Percentiles rank a stretch among this genome's conserved stretches.
Conservation (phyloP, 2,888 invertebrate genomes). For the Agrochola lychnidis region DNA sequence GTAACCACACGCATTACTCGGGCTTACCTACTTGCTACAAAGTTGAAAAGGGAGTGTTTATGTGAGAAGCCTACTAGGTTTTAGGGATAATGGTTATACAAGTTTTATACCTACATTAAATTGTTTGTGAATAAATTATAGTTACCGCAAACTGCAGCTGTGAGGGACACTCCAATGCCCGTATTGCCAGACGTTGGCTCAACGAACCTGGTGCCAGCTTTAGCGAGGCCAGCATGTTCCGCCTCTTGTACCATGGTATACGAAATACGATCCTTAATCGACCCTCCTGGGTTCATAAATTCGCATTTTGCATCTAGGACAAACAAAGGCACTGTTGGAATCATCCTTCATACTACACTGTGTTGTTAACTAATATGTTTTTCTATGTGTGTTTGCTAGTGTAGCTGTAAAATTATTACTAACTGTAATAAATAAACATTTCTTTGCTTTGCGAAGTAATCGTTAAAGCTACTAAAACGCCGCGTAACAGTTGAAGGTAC, state of each 20-base stretch:
- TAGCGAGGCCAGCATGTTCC: constrained; percentile 94
- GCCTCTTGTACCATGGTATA: constrained; percentile 97
- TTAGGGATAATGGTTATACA: background rate
- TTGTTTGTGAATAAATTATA: constrained; percentile 4
- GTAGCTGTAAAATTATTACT: background rate
- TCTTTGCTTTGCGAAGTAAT: background rate
- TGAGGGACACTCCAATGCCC: constrained; percentile 97
- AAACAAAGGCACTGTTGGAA: constrained; percentile 22
- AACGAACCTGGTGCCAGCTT: constrained; percentile 95
- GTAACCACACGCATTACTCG: background rate
- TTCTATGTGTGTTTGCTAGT: background rate
- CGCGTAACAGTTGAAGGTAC: background rate
- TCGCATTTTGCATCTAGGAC: constrained; percentile 97
- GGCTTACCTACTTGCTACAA: background rate
- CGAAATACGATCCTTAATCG: constrained; percentile 97
- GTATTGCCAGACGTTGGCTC: constrained; percentile 97
- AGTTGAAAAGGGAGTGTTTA: background rate
- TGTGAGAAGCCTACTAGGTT: background rate
- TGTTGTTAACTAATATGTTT: background rate
- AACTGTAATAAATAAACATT: background rate
- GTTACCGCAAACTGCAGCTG: constrained; percentile 93
- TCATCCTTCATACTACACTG: background rate
- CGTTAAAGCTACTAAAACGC: background rate
- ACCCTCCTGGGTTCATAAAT: constrained; percentile 98
- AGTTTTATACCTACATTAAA: background rate